Evolutionary conservation across 2,888 invertebrate species (phyloP).

Genomic region (Ernsta delagoae): DNA sequence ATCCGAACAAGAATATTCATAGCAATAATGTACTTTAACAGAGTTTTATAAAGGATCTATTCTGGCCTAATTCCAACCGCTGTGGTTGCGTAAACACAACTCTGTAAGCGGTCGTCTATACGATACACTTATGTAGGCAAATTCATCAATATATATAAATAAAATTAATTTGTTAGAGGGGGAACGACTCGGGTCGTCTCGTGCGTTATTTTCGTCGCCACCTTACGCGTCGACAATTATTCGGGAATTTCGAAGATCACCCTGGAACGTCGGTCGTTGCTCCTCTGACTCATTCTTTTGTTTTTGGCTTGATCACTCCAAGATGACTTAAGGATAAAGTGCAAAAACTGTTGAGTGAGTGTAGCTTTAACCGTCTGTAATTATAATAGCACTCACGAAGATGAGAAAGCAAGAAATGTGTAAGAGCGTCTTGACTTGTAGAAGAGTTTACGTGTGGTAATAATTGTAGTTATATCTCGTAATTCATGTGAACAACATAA

Average conservation of each 20-base stretch:
- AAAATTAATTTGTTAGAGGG: constrained; percentile 76
- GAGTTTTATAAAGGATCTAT: constrained; percentile 39
- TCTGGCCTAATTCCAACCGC: constrained; percentile 47
- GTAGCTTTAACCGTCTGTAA: neutral
- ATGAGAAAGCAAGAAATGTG: constrained; percentile 5
- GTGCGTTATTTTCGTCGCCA: constrained; percentile 77
- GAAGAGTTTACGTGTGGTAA: neutral
- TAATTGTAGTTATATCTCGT: neutral
- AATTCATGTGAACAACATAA: neutral
- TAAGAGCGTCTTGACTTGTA: neutral
- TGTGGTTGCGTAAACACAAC: constrained; percentile 32
- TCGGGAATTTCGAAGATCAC: constrained; percentile 83
- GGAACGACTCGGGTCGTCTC: constrained; percentile 68
- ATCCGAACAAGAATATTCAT: constrained; percentile 6
- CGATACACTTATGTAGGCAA: constrained; percentile 56
- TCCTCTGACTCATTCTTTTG: constrained; percentile 78
- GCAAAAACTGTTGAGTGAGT: constrained; percentile 25
- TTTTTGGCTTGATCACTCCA: constrained; percentile 54
- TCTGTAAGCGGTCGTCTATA: constrained; percentile 40
- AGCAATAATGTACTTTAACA: constrained; percentile 35
- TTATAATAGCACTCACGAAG: constrained; percentile 8
- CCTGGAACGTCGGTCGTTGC: constrained; percentile 78
- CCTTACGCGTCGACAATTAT: constrained; percentile 81
- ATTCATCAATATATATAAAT: constrained; percentile 79
- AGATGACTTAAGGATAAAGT: constrained; percentile 37